Base-by-base conservation (phyloP, 2,113 vertebrate species). In the Nannobrachium achirus region DNA sequence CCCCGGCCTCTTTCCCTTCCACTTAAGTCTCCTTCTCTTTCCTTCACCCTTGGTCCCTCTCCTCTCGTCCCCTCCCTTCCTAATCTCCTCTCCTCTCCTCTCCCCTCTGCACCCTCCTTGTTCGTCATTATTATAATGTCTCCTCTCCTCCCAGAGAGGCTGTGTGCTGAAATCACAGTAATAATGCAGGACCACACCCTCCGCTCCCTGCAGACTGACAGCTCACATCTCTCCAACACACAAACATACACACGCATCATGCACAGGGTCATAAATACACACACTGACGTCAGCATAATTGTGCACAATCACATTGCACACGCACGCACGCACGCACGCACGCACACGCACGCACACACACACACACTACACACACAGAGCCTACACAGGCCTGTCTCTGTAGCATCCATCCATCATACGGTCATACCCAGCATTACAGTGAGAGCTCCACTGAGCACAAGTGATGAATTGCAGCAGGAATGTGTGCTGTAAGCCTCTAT, bases 391-490 rank as follows among this genome's bases (percentile, higher is more conserved):
- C 56, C 20, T 59, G 58, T 56, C 53, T 33, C 10, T 10, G 6
- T 55, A 70, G 50, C 69, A 64, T 69, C 76, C 82, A 86, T 86
- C 79, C 66, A 83, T 88, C 84, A 67, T 63, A 69, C 64, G 64
- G 76, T 70, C 79, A 25, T 15, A 6, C 63, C 57, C 71, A 59
- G 56, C 59, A 39, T 59, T 55, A 33, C 51, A 61, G 45, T n/a
- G 48, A 66, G 39, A 66, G 39, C 41, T 48, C 0, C 40, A 4
- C 39, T 60, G 60, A 57, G 40, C 66, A 40, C 19, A 15, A 33
- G 42, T 76, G 79, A 86, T 78, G 67, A 71, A 85, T 78, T 79
- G 67, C 71, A 81, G 57, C 42, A 69, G 61, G 62, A 78, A 80
- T 64, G 44, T 70, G 53, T 83, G 62, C 41, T 61, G 71, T 63